Base-by-base conservation (phyloP, 1,140 invertebrate species). In the Chymomyza costata region DNA sequence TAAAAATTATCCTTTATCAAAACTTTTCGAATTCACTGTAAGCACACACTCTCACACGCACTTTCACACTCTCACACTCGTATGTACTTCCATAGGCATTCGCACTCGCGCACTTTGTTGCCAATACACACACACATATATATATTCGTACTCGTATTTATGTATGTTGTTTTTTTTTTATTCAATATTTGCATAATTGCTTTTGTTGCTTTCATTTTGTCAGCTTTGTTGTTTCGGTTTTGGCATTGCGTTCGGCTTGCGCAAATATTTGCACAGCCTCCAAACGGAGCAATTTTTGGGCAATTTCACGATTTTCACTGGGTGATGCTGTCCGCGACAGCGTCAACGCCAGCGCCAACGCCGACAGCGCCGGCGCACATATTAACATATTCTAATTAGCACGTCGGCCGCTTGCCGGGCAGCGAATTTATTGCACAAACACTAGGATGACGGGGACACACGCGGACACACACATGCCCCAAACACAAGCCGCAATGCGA, bases 121-220 rank as follows among this genome's bases (percentile, higher is more conserved):
- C 41, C 55, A 51, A 5, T 8, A 8, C 8, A 25, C 11, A 13
- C 11, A 34, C 32, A 34, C 32, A 13, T 34, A n/a, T n/a, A 34
- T 14, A 13, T 34, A 13, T 8, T n/a, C n/a, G 13, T 34, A 34
- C 11, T n/a, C 8, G 32, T n/a, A n/a, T 34, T 13, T 34, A 34
- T 13, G 32, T 14, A 8, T 34, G 13, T n/a, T 14, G 32, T n/a
- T 6, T 34, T 34, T 65, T 69, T 57, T 69, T 69, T 69, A 66
- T 57, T 58, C 62, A 65, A 67, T 67, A 67, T 67, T 67, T 67
- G 65, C 65, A 67, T 67, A 67, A 67, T 67, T 67, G 65, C 62
- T 68, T 68, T 68, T 68, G 65, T 65, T 68, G 56, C 57, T 68
- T 65, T 64, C 62, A 52, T 61, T 61, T 65, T 44, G 44, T 62